These are phyloP conservation scores for Cherax destructor DNA, from an alignment of 1,140 invertebrate genomes.

Conservation along the genomic window DNA sequence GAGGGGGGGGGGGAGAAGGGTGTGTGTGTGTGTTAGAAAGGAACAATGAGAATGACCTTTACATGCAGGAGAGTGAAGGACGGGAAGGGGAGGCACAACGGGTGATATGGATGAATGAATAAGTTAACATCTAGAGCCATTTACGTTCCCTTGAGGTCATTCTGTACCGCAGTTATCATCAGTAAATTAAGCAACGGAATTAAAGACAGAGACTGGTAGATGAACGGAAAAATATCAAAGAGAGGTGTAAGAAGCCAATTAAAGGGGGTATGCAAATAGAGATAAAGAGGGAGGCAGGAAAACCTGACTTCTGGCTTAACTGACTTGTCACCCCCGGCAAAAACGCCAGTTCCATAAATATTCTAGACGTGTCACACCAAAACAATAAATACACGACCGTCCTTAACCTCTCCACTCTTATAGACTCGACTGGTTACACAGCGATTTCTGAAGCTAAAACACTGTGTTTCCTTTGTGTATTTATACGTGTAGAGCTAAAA, in stretches of 20 bases:
- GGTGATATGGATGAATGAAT: background rate
- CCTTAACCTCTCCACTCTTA: background rate
- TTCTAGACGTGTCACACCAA: constrained; percentile 49
- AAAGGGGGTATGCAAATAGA: constrained; percentile 52
- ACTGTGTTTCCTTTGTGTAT: background rate
- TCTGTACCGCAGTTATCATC: background rate
- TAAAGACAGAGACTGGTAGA: background rate
- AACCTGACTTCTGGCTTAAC: background rate
- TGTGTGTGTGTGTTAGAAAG: no score
- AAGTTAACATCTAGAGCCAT: background rate
- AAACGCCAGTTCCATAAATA: constrained; percentile 52
- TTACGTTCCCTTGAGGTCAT: background rate
- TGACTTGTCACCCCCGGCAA: constrained; percentile 47
- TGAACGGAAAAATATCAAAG: constrained; percentile 31
- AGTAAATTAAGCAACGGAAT: background rate
- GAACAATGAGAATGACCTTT: no score
- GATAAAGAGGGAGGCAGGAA: background rate
- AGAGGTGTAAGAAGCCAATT: constrained; percentile 40
- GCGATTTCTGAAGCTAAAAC: background rate
- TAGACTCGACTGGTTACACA: background rate
- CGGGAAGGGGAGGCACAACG: background rate
- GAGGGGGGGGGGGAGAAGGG: no score
- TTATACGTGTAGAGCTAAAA: background rate
- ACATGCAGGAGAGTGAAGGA: background rate
- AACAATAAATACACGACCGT: constrained; percentile 44